Conservation (phyloP, 2,797 vertebrate genomes). For the Taenioides sp. region DNA sequence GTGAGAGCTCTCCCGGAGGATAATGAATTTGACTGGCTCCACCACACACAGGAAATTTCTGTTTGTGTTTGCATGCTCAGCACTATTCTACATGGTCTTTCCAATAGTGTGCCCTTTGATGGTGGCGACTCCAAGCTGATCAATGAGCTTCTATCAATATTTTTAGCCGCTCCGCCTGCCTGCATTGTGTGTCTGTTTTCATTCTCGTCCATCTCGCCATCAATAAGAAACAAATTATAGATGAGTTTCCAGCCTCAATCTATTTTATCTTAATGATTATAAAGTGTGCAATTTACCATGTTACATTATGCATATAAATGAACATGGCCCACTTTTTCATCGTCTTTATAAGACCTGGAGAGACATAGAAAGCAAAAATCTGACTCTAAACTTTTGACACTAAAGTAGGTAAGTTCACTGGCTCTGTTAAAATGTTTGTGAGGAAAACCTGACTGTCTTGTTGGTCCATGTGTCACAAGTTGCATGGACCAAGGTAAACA, state of each 20-base stretch:
- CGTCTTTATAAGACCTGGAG: not conserved
- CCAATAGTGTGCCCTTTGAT: constrained; percentile 57
- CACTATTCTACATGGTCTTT: constrained; percentile 61
- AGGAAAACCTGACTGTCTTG: constrained; percentile 41
- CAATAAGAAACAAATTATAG: constrained; percentile 43
- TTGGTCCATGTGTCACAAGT: constrained; percentile 42
- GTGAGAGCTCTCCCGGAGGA: constrained; percentile 54
- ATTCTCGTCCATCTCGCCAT: constrained; percentile 31
- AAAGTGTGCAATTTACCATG: constrained; percentile 14
- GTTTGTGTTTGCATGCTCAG: constrained; percentile 58
- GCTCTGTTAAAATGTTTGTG: constrained; percentile 29
- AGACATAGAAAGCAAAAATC: not conserved
- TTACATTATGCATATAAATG: constrained; percentile 5
- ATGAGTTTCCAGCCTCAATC: constrained; percentile 18
- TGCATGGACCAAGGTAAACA: constrained; percentile 51
- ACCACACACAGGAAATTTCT: constrained; percentile 50
- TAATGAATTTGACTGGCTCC: constrained; percentile 61
- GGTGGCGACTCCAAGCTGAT: constrained; percentile 65
- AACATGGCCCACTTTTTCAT: not conserved
- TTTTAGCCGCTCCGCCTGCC: constrained; percentile 34
- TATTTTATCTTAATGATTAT: constrained; percentile 23
- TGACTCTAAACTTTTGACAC: constrained; percentile 10
- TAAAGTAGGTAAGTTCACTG: constrained; percentile 27
- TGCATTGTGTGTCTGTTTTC: constrained; percentile 31
- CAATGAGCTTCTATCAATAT: constrained; percentile 69